These are phyloP conservation scores for Panthera tigris DNA, from an alignment of 2,113 vertebrate species.

Conservation along the genomic window DNA sequence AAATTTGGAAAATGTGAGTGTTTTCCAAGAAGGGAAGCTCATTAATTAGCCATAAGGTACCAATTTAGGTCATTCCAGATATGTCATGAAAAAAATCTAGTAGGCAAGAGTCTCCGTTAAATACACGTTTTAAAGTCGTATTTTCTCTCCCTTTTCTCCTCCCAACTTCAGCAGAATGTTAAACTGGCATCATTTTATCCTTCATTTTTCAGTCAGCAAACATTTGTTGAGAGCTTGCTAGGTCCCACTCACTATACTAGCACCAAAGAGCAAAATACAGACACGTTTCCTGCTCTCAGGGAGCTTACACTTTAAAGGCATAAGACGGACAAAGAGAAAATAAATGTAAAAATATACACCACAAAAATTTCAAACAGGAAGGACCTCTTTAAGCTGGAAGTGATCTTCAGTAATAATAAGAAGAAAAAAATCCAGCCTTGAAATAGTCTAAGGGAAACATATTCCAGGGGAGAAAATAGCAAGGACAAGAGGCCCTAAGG, in stretches of 20 bases:
- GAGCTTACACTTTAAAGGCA: not conserved
- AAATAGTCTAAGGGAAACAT: not conserved
- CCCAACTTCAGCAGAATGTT: not conserved
- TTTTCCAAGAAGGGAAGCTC: not conserved
- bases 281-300: not conserved
- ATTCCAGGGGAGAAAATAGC: not conserved
- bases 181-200: not conserved
- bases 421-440: not conserved
- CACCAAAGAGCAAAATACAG: not conserved
- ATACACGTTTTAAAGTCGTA: not conserved
- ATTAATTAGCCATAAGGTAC: not conserved
- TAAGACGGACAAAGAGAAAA: not conserved
- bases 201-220: not conserved
- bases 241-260: not conserved
- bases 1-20: slow-evolving; percentile 30
- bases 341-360: not conserved
- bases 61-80: slow-evolving; percentile 9
- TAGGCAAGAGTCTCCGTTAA: not conserved
- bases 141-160: not conserved
- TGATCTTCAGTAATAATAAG: not conserved
- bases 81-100: not conserved
- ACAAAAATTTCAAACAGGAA: not conserved
- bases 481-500: not conserved
- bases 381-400: not conserved
- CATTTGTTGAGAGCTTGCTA: not conserved